Evolutionary conservation across 1,140 invertebrate species (phyloP), one percentile per base, ranked within the genome.

Genomic region (Drosophila azteca): DNA sequence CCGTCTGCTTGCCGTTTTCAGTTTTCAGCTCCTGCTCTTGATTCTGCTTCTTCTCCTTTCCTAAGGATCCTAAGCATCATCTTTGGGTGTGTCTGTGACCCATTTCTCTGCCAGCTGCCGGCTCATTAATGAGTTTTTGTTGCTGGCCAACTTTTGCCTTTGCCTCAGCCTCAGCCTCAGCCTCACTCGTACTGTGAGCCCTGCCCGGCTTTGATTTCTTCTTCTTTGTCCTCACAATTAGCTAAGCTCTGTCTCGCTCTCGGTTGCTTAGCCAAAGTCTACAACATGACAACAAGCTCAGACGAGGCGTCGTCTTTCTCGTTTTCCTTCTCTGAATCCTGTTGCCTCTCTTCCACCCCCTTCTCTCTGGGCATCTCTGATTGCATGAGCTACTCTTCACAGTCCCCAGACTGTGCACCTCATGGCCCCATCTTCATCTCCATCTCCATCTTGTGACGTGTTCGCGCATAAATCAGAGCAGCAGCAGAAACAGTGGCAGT

Each of bases 61-160:
- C n/a, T 61, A 35, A 48, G 62, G 11, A 68, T 66, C 61, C 61
- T 54, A 39, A 43, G 29, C 48, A 53, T 55, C 77, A 46, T 71
- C 50, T 39, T 5, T 13, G 35, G 35, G 11, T 39, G 8, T 11
- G 11, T 11, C 54, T 54, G 63, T 87, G 66, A 64, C 65, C 74
- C 69, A 81, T 81, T 82, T 87, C 65, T 53, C 24, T 9, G 63
- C 60, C 69, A 70, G 69, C 63, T 80, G 77, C 73, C 50, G 76
- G 57, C 76, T 84, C 83, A 87, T 85, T 85, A 85, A 87, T 85
- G 83, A 87, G 64, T 75, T 68, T 77, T 82, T 87, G 74, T 81
- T 78, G 35, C 35, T 39, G 62, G 26, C 51, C 63, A 58, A 76
- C 63, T 59, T 63, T 58, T 62, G 48, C 41, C 53, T 22, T 48